Evolutionary conservation across 2,888 invertebrate species (phyloP).

Genomic region (Crioceris asparagi): DNA sequence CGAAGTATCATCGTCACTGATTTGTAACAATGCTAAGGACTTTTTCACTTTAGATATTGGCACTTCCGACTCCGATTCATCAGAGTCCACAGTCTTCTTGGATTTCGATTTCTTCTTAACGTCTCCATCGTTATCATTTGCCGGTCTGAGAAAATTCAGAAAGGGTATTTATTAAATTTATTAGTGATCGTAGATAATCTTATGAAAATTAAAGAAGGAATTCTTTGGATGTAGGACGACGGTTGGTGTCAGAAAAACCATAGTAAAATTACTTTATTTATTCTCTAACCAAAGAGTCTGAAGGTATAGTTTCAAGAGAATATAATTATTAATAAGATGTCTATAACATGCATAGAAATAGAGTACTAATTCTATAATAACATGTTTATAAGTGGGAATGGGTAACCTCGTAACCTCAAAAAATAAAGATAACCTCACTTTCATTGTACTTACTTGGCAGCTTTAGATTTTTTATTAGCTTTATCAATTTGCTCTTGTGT

Average conservation of each 20-base stretch:
- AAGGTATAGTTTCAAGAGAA: too few species aligned
- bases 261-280: too few species aligned
- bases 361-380: too few species aligned
- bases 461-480: conserved; percentile 30
- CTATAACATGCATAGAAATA: too few species aligned
- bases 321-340: too few species aligned
- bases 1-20: conserved; percentile 50
- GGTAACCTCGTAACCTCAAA: too few species aligned
- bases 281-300: too few species aligned
- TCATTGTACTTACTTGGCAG: conserved; percentile 27
- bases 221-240: background rate
- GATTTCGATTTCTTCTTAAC: conserved; percentile 22
- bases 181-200: background rate
- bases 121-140: conserved; percentile 12
- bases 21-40: conserved; percentile 54
- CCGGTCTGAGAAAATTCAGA: conserved; percentile 7
- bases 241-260: too few species aligned
- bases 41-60: conserved; percentile 36
- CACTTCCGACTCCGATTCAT: conserved; percentile 34
- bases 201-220: background rate
- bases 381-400: too few species aligned
- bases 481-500: conserved; percentile 29
- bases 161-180: background rate
- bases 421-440: conserved; percentile 25
- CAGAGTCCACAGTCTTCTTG: conserved; percentile 28